phyloP scores from a whole-genome alignment of 2,888 invertebrate species.

The Parthenolecanium corni region DNA sequence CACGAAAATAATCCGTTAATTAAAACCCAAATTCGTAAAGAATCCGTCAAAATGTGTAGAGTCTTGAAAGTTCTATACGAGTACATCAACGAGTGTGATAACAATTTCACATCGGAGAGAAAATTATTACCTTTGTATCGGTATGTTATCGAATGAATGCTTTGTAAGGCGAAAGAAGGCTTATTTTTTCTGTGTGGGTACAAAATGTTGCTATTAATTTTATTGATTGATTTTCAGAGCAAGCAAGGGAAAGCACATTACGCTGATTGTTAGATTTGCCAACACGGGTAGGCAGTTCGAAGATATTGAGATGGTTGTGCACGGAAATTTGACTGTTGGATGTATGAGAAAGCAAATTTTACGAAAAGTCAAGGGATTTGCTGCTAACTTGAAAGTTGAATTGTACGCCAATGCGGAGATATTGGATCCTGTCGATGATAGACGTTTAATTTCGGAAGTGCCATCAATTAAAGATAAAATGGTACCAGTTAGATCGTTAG shows the following conservation, averaged over 20 bases:
- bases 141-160: conserved; percentile 37
- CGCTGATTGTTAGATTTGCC: conserved; percentile 75
- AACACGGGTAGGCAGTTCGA: conserved; percentile 73
- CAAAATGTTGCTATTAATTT: background rate
- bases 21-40: conserved; percentile 21
- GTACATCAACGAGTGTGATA: conserved; percentile 90
- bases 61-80: conserved; percentile 89
- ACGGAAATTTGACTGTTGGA: conserved; percentile 86
- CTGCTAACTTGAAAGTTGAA: conserved; percentile 73
- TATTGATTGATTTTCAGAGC: conserved; percentile 46
- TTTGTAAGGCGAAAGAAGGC: background rate
- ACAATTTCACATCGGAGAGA: conserved; percentile 73
- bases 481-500: conserved; percentile 5
- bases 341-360: conserved; percentile 68
- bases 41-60: conserved; percentile 67
- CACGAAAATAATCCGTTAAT: background rate
- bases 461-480: conserved; percentile 42
- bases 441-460: conserved; percentile 73
- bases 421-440: conserved; percentile 74
- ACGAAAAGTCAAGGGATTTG: conserved; percentile 46
- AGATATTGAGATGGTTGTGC: conserved; percentile 83
- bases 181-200: background rate
- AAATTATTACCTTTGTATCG: conserved; percentile 75
- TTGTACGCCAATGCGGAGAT: conserved; percentile 80
- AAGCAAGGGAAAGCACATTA: conserved; percentile 78